Evolutionary conservation across 2,888 invertebrate genomes (phyloP), one percentile per base, ranked within the genome.

Genomic region (Netelia fuscicornis): DNA sequence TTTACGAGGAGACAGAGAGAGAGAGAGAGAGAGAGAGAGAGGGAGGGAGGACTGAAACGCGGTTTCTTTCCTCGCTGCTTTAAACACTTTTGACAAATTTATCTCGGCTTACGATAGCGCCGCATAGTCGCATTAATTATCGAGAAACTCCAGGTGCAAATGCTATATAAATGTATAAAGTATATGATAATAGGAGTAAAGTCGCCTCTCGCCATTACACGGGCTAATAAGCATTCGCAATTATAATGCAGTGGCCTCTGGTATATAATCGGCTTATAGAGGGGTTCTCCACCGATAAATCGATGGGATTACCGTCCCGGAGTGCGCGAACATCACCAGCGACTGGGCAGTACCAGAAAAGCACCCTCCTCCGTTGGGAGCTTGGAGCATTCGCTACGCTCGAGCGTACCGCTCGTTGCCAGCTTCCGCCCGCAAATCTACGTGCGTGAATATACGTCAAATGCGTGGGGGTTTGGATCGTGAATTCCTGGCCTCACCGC

Each of bases 221-320:
- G 70, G 65, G 83, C 78, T 87, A 88, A 89, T 90, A 89, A 91
- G 89, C 87, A 87, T 81, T 83, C 85, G 84, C 86, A 89, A 91
- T 91, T 90, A 91, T 90, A 89, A 92, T 87, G 87, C 86, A 84
- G 78, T 86, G 87, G 86, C 83, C 86, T 79, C 81, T 79, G 81
- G 74, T 91, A 37, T 37, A 37, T 37, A 92, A 92, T 89, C 90
- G 88, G 91, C 89, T 91, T 90, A 89, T 42, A 52, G 17, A 67
- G 86, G 77, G 86, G 77, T 86, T 62, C 70, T 83, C 71, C 72
- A 48, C 70, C 86, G 86, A 90, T 89, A 89, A 90, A 92, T 90
- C 90, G 86, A 88, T 83, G 83, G 90, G 89, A 90, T 92, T 91
- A 92, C 75, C 75, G 75, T 58, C 25, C 84, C 11, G n/a, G 54